Evolutionary conservation across 2,113 vertebrate species (phyloP).

Genomic region (Scopus umbretta): DNA sequence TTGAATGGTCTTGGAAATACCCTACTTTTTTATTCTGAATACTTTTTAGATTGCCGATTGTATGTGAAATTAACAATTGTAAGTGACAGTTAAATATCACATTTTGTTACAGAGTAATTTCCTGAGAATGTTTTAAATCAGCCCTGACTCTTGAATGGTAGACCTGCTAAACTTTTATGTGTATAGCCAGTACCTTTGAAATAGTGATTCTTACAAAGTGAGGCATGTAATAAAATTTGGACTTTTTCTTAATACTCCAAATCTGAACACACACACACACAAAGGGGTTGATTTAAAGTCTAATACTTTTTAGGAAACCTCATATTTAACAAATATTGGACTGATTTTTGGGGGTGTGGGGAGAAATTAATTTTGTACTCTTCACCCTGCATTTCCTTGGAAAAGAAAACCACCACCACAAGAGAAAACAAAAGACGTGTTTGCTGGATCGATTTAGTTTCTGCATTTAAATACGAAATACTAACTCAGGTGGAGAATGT

Average conservation of each 20-base stretch:
- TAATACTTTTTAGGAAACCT: not conserved
- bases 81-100: not conserved
- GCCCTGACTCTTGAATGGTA: not conserved
- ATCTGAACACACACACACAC: not conserved
- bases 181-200: not conserved
- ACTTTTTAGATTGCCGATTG: not conserved
- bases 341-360: not conserved
- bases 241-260: not conserved
- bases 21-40: not conserved
- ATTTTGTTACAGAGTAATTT: not conserved
- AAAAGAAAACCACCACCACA: not conserved
- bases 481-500: not conserved
- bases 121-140: not conserved
- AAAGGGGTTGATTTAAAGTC: not conserved
- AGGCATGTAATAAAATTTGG: not conserved
- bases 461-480: not conserved
- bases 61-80: not conserved
- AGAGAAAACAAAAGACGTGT: not conserved
- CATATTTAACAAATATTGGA: not conserved
- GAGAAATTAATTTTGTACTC: not conserved
- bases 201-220: not conserved
- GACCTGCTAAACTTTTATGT: not conserved
- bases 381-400: not conserved
- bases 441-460: not conserved
- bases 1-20: not conserved